Conservation (phyloP, 30 jellyfish, hydroid and myxozoan species). For the Cassiopea xamachana region DNA sequence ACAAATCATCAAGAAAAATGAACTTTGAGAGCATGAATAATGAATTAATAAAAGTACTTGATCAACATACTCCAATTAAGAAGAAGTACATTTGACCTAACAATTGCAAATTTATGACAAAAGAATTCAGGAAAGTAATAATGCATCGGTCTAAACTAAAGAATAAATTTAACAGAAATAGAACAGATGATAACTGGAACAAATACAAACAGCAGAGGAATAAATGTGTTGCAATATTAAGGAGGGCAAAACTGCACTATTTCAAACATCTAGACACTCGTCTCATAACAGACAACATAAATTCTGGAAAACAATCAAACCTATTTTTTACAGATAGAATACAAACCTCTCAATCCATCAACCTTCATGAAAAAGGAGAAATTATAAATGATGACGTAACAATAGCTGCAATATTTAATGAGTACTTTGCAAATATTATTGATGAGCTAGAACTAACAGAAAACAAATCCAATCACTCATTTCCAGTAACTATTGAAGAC, state of each 20-base stretch:
- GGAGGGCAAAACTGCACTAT: not conserved
- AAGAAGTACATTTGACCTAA: not conserved
- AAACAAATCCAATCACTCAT: not conserved
- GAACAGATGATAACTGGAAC: not conserved
- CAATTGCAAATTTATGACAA: not conserved
- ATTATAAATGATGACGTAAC: not conserved
- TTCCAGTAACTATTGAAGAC: too few relatives aligned
- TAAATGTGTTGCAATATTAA: not conserved
- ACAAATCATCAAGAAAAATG: not conserved
- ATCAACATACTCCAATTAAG: not conserved
- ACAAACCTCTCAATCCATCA: not conserved
- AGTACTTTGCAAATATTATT: not conserved
- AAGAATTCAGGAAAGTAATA: not conserved
- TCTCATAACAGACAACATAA: not conserved
- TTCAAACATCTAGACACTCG: not conserved
- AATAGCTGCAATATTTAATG: not conserved
- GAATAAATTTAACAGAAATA: not conserved
- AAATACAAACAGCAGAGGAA: not conserved
- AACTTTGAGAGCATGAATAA: not conserved
- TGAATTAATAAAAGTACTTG: not conserved
- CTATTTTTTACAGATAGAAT: not conserved
- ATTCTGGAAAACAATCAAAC: not conserved
- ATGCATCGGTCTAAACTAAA: not conserved
- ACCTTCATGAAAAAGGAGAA: not conserved
- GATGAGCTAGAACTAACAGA: not conserved